phyloP scores from a whole-genome alignment of 1,140 invertebrate species.

The Microplitis demolitor region DNA sequence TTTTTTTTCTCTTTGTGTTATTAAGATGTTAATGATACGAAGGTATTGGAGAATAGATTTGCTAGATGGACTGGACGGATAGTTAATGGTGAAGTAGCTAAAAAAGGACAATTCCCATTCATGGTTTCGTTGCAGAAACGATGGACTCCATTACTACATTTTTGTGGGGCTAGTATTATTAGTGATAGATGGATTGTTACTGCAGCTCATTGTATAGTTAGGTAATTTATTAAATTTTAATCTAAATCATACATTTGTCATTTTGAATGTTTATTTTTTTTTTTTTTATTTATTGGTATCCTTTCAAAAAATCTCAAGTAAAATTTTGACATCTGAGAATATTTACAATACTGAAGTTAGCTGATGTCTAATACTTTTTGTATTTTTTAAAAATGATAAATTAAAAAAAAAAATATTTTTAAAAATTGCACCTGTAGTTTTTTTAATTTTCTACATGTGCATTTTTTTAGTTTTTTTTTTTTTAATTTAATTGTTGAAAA shows the following conservation, averaged over 20 bases:
- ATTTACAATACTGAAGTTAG: no score
- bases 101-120: conserved; percentile 44
- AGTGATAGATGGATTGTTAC: conserved; percentile 37
- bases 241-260: background rate
- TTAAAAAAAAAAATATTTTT: no score
- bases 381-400: no score
- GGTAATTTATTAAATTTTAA: conserved; percentile 26
- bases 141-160: conserved; percentile 29
- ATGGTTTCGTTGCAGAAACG: conserved; percentile 33
- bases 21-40: no score
- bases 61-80: conserved; percentile 33
- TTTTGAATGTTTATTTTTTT: conserved; percentile 1
- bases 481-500: no score
- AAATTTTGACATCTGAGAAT: no score
- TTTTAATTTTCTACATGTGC: no score
- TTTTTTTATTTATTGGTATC: background rate
- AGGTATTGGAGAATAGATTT: background rate
- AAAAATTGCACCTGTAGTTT: no score
- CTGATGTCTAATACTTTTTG: no score
- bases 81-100: conserved; percentile 47
- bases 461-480: no score
- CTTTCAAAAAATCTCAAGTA: no score
- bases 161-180: conserved; percentile 50
- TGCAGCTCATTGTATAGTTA: conserved; percentile 50
- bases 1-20: no score